Conservation (phyloP, 2,113 vertebrate genomes). For the Zosterops pallidus region DNA sequence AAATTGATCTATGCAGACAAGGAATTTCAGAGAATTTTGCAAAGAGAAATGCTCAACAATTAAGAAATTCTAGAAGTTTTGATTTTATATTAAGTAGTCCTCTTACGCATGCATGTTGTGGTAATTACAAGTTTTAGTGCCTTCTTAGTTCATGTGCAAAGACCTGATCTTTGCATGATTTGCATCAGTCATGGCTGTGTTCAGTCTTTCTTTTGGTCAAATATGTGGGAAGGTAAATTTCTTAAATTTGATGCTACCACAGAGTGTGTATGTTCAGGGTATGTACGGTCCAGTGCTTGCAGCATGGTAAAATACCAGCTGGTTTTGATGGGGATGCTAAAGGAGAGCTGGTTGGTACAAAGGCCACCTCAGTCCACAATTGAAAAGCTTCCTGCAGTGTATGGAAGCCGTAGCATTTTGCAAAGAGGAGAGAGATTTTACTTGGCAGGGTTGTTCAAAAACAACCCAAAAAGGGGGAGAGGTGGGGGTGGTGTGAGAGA, state of each 20-base stretch:
- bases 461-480: not conserved
- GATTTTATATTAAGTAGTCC: not conserved
- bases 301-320: not conserved
- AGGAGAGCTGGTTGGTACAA: not conserved
- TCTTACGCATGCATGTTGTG: not conserved
- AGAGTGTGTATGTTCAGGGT: not conserved
- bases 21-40: not conserved
- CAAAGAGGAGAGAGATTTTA: not conserved
- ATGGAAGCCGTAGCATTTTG: not conserved
- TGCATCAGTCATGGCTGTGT: not conserved
- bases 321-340: not conserved
- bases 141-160: not conserved
- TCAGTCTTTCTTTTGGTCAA: not conserved
- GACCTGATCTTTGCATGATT: accelerated
- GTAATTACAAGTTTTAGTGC: not conserved
- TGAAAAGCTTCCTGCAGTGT: not conserved
- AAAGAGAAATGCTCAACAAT: not conserved
- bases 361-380: not conserved
- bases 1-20: not conserved
- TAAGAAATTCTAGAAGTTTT: not conserved
- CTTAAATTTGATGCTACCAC: not conserved
- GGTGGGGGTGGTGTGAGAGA: not conserved
- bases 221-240: not conserved
- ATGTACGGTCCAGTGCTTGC: not conserved
- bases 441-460: not conserved